Evolutionary conservation across 1,140 invertebrate genomes (phyloP), one percentile per base, ranked within the genome.

Genomic region (Thaumatotibia leucotreta): DNA sequence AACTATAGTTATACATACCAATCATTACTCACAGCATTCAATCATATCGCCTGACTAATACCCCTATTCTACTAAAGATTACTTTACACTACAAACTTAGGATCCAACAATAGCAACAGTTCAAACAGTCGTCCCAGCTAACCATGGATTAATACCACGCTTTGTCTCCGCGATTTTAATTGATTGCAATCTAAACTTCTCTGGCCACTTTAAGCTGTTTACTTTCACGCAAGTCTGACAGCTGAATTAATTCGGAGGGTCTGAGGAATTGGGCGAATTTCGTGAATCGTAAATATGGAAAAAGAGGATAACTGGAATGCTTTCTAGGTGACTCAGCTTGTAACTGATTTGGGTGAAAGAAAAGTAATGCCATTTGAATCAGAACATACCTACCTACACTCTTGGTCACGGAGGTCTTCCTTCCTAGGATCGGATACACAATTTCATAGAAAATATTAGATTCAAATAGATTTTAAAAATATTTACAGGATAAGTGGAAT

Each of bases 141-240:
- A 58, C 52, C 52, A n/a, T 29, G 29, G 27, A 31, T 31, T 58
- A 58, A 27, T 58, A 27, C 50, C 4, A 4, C 50, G 50, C 52
- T 58, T 58, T 58, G 52, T 58, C 24, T 27, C 52, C 23, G 10
- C n/a, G 14, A 45, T 58, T 27, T 58, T 58, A 58, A 58, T 58
- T 58, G 52, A 58, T 58, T 58, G 29, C 52, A 58, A 58, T 58
- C 52, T 58, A 58, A 58, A 58, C 52, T 58, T 58, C 24, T 4
- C 52, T 29, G 24, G 24, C n/a, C 52, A 27, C 23, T 58, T 58
- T 58, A 27, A 58, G 23, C 52, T 58, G 52, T 27, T 58, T 27
- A 58, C n/a, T 58, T 58, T 58, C 52, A 58, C 23, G 24, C 23
- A 27, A 58, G 17, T 27, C 11, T 6, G 39, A 45, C 39, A 24